Evolutionary conservation across 2,113 vertebrate species (phyloP), one percentile per base, ranked within the genome.

Genomic region (Chionomys nivalis): DNA sequence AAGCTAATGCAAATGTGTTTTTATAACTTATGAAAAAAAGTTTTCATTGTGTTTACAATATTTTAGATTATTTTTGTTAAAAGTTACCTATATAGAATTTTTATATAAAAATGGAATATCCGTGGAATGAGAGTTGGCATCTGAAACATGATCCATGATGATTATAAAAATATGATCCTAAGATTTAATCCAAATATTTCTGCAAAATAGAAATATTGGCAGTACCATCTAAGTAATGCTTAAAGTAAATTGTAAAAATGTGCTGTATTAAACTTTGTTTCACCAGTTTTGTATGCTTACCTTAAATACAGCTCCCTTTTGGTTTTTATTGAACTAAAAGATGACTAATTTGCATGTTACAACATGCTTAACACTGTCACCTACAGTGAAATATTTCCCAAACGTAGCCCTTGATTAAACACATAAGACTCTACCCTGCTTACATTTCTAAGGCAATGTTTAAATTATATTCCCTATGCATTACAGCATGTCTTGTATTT

Each of bases 401-500:
- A 9, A 88, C 13, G 82, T 55, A 89, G 76, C 4, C 77, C 36
- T 89, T 93, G 65, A 83, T 65, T 94, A 87, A 95, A 95, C 14
- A 85, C 52, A 8, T 75, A 76, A 83, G 23, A 70, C 10, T 70
- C 39, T 90, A 85, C 86, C 61, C 42, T 93, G 93, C 28, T 39
- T 93, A 36, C 14, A 58, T 94, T 93, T 93, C 61, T 42, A 95
- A 95, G 78, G 63, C 58, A 75, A 58, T 75, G 86, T 89, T 95
- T 92, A 91, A 91, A 94, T 93, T 92, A 96, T 61, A 73, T 96
- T 93, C 72, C 94, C 66, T 94, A 66, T 49, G 26, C 55, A 95
- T 97, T 94, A 75, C 24, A 83, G 78, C 82, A 92, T 28, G 78
- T 91, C 70, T 96, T 94, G 72, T 83, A 17, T 92, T 97, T 97